Conservation (phyloP, 2,113 vertebrate genomes). For the Reinhardtius hippoglossoides region DNA sequence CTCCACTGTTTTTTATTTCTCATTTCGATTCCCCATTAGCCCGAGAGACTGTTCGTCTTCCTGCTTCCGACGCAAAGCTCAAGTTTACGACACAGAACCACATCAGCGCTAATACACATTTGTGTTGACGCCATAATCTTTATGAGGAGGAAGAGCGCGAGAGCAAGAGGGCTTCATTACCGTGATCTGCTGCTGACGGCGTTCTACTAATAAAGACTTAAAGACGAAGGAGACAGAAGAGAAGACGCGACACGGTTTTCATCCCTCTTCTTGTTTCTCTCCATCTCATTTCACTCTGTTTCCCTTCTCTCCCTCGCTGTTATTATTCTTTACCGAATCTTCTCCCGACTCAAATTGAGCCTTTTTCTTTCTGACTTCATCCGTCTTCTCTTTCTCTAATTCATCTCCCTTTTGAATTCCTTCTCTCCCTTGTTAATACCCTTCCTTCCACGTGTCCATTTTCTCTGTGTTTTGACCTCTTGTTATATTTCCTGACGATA, state of each 20-base stretch:
- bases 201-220: neutral
- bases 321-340: neutral
- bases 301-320: neutral
- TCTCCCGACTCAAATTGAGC: too few relatives aligned
- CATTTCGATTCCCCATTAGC: slow-evolving; percentile 32
- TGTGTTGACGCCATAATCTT: neutral
- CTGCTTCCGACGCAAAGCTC: neutral
- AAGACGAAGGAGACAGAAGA: neutral
- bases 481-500: too few relatives aligned
- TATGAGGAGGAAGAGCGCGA: neutral
- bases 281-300: neutral
- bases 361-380: too few relatives aligned
- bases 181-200: neutral
- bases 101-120: neutral
- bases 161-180: neutral
- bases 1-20: neutral
- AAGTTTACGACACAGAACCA: neutral
- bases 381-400: too few relatives aligned
- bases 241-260: neutral
- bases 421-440: too few relatives aligned
- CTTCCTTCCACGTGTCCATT: too few relatives aligned
- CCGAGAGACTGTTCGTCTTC: slow-evolving; percentile 18
- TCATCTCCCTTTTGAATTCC: too few relatives aligned
- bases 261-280: neutral
- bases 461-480: too few relatives aligned